A percentile compares a stretch with the other conserved stretches of the same genome.
Conservation (phyloP, 2,113 vertebrate species). For the Phasianus colchicus region DNA sequence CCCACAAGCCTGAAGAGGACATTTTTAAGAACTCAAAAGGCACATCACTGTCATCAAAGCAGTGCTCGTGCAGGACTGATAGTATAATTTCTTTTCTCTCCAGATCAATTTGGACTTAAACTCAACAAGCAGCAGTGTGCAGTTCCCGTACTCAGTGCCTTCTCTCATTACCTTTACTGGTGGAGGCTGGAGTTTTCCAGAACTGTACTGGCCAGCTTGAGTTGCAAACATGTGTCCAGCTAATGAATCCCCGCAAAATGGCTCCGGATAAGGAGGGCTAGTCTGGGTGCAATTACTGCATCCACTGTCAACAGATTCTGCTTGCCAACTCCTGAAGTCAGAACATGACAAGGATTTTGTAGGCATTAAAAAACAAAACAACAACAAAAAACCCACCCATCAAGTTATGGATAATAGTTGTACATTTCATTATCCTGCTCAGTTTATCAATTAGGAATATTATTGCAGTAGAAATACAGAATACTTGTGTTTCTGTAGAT, state of each 20-base stretch:
- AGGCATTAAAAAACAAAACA: not conserved
- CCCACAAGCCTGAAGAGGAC: not conserved
- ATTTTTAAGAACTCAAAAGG: not conserved
- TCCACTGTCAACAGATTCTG: conserved; percentile 94
- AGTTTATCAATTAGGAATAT: not conserved
- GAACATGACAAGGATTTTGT: not conserved
- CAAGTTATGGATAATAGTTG: not conserved
- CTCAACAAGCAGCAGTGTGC: not conserved
- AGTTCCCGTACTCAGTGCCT: not conserved
- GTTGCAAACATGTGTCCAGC: conserved; percentile 72
- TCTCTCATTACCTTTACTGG: conserved; percentile 82
- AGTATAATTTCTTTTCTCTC: not conserved
- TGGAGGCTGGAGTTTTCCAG: conserved; percentile 69
- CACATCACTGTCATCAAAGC: rapidly evolving
- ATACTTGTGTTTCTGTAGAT: not conserved
- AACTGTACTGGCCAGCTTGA: conserved; percentile 81
- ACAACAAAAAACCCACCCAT: rapidly evolving
- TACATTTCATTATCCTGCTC: not conserved
- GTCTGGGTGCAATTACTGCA: conserved; percentile 93
- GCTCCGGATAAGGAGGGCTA: conserved; percentile 81
- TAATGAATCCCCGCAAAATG: conserved; percentile 79
- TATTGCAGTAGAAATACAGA: not conserved
- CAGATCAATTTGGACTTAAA: not conserved
- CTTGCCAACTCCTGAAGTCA: conserved; percentile 92
- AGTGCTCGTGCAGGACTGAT: too few species aligned